Evolutionary conservation across 2,888 invertebrate genomes (phyloP), one percentile per base, ranked within the genome.

Genomic region (Oeneis ivallda): DNA sequence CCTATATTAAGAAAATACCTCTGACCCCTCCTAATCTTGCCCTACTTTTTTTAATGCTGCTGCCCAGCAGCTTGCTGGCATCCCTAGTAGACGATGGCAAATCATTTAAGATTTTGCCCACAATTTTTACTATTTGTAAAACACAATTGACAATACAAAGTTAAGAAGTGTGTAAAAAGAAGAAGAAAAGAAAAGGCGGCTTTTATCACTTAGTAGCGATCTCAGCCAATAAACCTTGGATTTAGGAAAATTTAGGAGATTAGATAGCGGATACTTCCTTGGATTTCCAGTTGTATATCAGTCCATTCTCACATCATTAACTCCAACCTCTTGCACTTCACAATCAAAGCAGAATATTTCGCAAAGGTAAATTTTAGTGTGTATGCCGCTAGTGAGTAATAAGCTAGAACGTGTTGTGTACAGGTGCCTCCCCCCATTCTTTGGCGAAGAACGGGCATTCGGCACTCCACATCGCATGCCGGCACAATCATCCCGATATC

Each of bases 401-500:
- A 63, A 61, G 69, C 70, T 68, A 68, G 70, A 57, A 32, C 7
- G 26, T 58, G 57, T 69, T 76, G 65, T 59, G 61, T 75, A 39
- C 79, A 92, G 92, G 92, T 73, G 99, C 99, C 17, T 97, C 97
- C 0, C 98, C 99, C 0, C 97, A 98, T 84, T 95, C 97, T 65
- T 94, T 96, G 73, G 98, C 99, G 57, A 98, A 98, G 93, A 99
- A 99, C 89, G 99, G 99, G 3, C 99, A 99, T 85, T 98, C 98
- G 1, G 98, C 99, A 15, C 93, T 99, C 67, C 99, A 99, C 90
- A 99, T 99, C 85, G 98, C 99, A 62, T 98, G 99, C 58, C 96
- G 98, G 78, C 98, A 99, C 92, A 99, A 99, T 93, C 98, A 98
- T 93, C 97, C 98, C 93, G 98, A 99, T 78, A 98, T 98, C 76